Base-by-base conservation (phyloP, 2,797 vertebrate genomes). In the Gobio occitaniae region DNA sequence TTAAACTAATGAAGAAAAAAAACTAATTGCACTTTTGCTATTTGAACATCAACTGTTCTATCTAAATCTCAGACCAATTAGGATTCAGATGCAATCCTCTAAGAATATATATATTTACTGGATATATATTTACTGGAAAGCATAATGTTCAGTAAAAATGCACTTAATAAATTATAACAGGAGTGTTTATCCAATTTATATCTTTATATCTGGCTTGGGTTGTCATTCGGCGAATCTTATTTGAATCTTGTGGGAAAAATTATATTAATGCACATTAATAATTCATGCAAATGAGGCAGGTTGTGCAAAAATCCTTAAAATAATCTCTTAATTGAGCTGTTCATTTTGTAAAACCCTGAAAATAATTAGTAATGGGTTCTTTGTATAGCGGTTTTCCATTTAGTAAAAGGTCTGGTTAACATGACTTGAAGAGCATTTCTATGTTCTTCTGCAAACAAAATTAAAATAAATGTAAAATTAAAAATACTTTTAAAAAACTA, bases 231-330 rank as follows among this genome's bases (percentile, higher is more conserved):
- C n/a, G 48, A 65, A 56, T 56, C 7, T 81, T 70, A 70, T 61
- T 82, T 48, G 41, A 61, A 47, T 48, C 15, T 29, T 72, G 54
- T 72, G n/a, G 54, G 41, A 29, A 61, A 72, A n/a, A 71, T 21
- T 16, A 69, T 5, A 68, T 56, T 16, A 25, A 56, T 70, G 13
- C 50, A 41, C 15, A 56, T 70, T 70, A 25, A 61, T 29, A 61
- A 61, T 17, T 61, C 7, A 63, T 19, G 50, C n/a, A 81, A 81
- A 71, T 59, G 16, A 52, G 15, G 21, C 36, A 79, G 41, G 61
- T 36, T 48, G 36, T n/a, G n/a, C n/a, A n/a, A n/a, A n/a, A n/a
- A n/a, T 61, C 38, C 38, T 78, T 61, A 56, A 76, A 63, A 61
- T 44, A 78, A 61, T 78, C n/a, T 81, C 36, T 13, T 59, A 70